A percentile compares a stretch with the other conserved stretches of the same genome.
phyloP scores from a whole-genome alignment of 2,888 invertebrate species.

The Petrolisthes manimaculis region DNA sequence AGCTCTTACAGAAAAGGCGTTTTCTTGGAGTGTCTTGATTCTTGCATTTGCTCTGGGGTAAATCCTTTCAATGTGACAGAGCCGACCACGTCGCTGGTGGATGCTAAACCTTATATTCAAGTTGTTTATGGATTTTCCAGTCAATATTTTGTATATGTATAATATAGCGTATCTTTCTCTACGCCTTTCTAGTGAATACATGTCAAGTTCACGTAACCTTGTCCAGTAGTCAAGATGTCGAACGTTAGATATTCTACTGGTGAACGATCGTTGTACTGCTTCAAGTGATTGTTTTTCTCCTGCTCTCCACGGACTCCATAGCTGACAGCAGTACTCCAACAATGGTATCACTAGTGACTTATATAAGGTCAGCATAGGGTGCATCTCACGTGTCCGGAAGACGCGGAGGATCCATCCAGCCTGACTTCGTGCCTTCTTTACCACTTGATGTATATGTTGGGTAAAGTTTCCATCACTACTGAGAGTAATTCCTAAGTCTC shows the following conservation, averaged over 20 bases:
- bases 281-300: no score
- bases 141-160: conserved; percentile 1
- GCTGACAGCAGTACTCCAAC: no score
- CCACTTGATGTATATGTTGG: conserved; percentile 9
- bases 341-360: not conserved
- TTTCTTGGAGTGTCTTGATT: not conserved
- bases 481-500: not conserved
- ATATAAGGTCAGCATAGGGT: not conserved
- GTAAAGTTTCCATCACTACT: not conserved
- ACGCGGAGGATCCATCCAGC: conserved; percentile 15
- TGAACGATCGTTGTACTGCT: no score
- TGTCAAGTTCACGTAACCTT: not conserved
- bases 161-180: not conserved
- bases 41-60: conserved; percentile 7
- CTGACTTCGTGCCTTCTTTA: conserved; percentile 13
- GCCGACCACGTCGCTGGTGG: conserved; percentile 3
- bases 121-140: not conserved
- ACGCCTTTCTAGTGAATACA: not conserved
- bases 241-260: not conserved
- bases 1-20: not conserved
- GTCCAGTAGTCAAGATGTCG: not conserved
- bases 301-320: no score
- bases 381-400: conserved; percentile 3
- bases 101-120: not conserved
- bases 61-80: not conserved